A percentile compares a stretch with the other conserved stretches of the same genome.
These are phyloP conservation scores for Thereva nobilitata DNA, from an alignment of 2,888 invertebrate genomes.

Conservation along the genomic window DNA sequence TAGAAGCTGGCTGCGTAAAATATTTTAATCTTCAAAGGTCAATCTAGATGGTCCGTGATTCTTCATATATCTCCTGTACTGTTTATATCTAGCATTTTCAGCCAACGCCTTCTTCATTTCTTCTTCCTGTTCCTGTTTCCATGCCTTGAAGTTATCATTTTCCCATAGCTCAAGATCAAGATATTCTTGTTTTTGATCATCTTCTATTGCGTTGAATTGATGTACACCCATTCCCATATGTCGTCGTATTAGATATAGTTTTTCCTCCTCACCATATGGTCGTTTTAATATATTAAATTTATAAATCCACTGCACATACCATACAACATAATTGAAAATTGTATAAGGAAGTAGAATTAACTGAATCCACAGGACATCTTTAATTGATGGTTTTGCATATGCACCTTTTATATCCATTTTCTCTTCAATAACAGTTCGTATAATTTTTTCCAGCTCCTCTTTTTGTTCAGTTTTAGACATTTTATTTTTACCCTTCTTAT, in stretches of 20 bases:
- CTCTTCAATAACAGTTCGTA: slow-evolving; percentile 82
- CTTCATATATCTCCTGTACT: slow-evolving; percentile 87
- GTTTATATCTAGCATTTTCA: slow-evolving; percentile 84
- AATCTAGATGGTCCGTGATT: slow-evolving; percentile 87
- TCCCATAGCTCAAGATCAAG: slow-evolving; percentile 80
- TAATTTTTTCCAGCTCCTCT: slow-evolving; percentile 78
- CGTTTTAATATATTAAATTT: slow-evolving; percentile 74
- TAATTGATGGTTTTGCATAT: slow-evolving; percentile 80
- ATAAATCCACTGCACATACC: slow-evolving; percentile 82
- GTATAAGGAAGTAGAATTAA: slow-evolving; percentile 79
- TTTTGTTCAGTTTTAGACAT: slow-evolving; percentile 66
- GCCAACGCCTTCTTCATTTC: slow-evolving; percentile 83
- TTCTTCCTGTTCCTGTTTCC: slow-evolving; percentile 83
- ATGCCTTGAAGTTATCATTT: slow-evolving; percentile 73
- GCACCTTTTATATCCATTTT: slow-evolving; percentile 94
- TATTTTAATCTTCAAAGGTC: slow-evolving; percentile 80
- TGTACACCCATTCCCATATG: slow-evolving; percentile 72
- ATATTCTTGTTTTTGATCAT: slow-evolving; percentile 73
- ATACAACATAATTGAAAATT: slow-evolving; percentile 69
- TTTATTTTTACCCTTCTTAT: slow-evolving; percentile 62
- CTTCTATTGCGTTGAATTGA: slow-evolving; percentile 75
- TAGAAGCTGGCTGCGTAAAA: neutral
- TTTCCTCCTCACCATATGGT: slow-evolving; percentile 81
- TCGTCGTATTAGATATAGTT: slow-evolving; percentile 81
- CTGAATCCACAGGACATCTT: slow-evolving; percentile 83